These are phyloP conservation scores for Stegodyphus mimosarum DNA, from an alignment of 1,140 invertebrate species.

Conservation along the genomic window DNA sequence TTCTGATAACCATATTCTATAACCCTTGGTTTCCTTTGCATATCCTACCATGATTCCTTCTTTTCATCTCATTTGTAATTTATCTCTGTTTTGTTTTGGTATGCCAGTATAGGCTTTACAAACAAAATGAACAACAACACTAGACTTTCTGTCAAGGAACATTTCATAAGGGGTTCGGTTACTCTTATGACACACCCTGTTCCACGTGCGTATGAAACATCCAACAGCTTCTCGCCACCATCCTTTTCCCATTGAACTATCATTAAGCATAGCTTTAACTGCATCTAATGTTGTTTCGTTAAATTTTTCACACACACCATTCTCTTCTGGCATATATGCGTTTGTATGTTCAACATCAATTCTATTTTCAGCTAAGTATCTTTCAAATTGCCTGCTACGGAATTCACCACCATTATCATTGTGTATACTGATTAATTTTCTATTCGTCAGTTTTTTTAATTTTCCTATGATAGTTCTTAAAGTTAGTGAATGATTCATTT, in stretches of 20 bases:
- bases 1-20: slow-evolving; percentile 21
- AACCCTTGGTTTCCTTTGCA: background rate
- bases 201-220: background rate
- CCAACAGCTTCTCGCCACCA: slow-evolving; percentile 1
- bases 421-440: no score
- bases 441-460: no score
- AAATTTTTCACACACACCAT: slow-evolving; percentile 66
- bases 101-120: slow-evolving; percentile 12
- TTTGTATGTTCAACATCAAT: slow-evolving; percentile 63
- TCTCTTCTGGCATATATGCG: slow-evolving; percentile 66
- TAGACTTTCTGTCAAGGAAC: background rate
- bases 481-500: no score
- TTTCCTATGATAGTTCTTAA: no score
- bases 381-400: slow-evolving; percentile 40
- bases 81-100: slow-evolving; percentile 7
- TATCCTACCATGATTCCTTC: slow-evolving; percentile 30
- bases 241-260: background rate
- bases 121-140: background rate
- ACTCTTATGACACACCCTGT: background rate
- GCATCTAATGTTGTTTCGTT: slow-evolving; percentile 14
- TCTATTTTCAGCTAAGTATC: slow-evolving; percentile 42
- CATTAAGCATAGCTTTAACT: background rate
- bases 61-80: background rate
- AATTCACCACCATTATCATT: slow-evolving; percentile 55
- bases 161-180: background rate